Conservation (phyloP, 2,113 vertebrate species). For the Ptilorrhoa leucosticta region DNA sequence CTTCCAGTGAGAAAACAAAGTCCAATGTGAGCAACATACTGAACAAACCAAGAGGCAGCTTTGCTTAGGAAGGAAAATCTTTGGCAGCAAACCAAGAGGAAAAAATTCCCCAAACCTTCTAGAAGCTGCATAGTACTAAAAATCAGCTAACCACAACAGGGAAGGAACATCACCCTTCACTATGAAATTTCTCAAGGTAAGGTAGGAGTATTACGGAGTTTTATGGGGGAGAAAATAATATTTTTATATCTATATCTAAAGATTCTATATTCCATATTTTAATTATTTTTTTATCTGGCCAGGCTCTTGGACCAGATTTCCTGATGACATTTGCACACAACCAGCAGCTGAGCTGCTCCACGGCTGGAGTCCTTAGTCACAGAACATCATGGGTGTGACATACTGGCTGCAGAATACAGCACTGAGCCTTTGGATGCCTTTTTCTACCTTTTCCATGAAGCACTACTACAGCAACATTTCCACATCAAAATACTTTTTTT, state of each 20-base stretch:
- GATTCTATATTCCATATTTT: not conserved
- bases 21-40: not conserved
- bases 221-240: not conserved
- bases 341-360: not conserved
- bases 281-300: not conserved
- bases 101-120: not conserved
- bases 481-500: conserved; percentile 2
- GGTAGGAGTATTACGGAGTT: not conserved
- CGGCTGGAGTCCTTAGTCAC: not conserved
- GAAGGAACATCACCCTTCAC: not conserved
- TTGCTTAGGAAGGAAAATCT: not conserved
- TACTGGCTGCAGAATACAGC: not conserved
- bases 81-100: not conserved
- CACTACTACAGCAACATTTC: not conserved
- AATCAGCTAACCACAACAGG: not conserved
- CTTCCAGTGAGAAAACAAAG: not conserved
- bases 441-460: not conserved
- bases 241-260: not conserved
- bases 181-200: not conserved
- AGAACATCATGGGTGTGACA: not conserved
- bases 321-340: not conserved
- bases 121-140: not conserved
- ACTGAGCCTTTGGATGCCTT: not conserved
- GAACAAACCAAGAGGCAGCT: not conserved
- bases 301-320: not conserved